Base-by-base conservation (phyloP, 2,113 vertebrate genomes). In the Podarcis cretensis region DNA sequence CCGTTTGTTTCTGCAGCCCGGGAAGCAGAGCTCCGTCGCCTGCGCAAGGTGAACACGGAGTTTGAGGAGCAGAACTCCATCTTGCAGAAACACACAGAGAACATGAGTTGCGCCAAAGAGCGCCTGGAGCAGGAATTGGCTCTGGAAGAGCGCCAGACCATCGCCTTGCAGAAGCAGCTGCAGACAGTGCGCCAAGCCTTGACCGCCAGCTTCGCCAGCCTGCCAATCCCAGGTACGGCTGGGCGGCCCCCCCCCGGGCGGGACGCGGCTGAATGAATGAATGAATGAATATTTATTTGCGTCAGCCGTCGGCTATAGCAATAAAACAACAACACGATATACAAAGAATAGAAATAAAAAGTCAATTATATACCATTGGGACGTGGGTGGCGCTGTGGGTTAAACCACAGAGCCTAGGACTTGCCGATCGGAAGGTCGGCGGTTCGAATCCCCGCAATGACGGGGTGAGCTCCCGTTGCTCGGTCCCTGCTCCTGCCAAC, bases 51-150 rank as follows among this genome's bases (percentile, higher is more conserved):
- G 95, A 99, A 99, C 92, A 98, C 98, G 2, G 98, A 99, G 93
- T 99, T 99, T 3, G 98, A 99, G 95, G 99, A 99, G 96, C 99
- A 99, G 98, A 99, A 99, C 0, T 96, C 97, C 1, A 98, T 99
- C 92, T 96, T 99, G 94, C 98, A 99, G 97, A 97, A 98, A 90
- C 99, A 99, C 96, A 99, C 99, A 0, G 98, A 98, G 83, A 99
- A 97, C 95, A 99, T 99, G 99, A 98, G 97, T 96, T 98, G 96
- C 0, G 99, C 99, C 90, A 99, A 99, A 94, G 98, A 99, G 96
- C 97, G 98, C 20, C 96, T 99, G 94, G 98, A 99, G 95, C 98
- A 98, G 57, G 99, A 99, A 92, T 95, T 99, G 94, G 98, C 97
- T 0, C 97, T 98, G 94, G 99, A 99, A 85, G 98, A 99, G 96